Percentiles rank a stretch among this genome's conserved stretches.
phyloP scores from a whole-genome alignment of 2,888 invertebrate species.

The Cremastobaeus sp. region DNA sequence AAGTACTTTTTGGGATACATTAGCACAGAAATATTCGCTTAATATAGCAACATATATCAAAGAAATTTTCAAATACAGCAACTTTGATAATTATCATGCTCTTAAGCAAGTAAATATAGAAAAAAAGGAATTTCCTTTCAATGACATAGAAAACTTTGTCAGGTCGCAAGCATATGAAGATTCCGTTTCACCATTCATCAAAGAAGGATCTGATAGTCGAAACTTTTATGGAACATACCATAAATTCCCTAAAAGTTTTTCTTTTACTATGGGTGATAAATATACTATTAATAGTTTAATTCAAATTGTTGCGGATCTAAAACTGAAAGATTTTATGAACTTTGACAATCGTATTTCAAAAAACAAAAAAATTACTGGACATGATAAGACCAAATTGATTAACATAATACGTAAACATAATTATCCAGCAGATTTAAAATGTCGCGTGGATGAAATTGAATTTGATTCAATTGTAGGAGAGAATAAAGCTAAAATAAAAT shows the following conservation, averaged over 20 bases:
- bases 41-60: too few relatives aligned
- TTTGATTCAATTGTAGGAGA: neutral
- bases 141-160: neutral
- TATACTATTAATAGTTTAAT: neutral
- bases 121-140: too few relatives aligned
- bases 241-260: neutral
- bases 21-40: too few relatives aligned
- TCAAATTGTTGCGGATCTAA: neutral
- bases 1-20: too few relatives aligned
- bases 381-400: neutral
- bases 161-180: neutral
- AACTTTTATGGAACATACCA: neutral
- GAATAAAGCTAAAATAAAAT: neutral
- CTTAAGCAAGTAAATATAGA: too few relatives aligned
- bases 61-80: too few relatives aligned
- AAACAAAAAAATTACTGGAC: neutral
- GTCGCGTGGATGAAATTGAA: neutral
- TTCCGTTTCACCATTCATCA: neutral
- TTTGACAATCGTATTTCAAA: neutral
- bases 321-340: neutral
- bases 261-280: neutral
- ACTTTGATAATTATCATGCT: too few relatives aligned
- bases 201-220: neutral
- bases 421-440: neutral
- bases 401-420: neutral